These are phyloP conservation scores for Anadara kagoshimensis DNA, from an alignment of 1,140 invertebrate genomes.

Conservation along the genomic window DNA sequence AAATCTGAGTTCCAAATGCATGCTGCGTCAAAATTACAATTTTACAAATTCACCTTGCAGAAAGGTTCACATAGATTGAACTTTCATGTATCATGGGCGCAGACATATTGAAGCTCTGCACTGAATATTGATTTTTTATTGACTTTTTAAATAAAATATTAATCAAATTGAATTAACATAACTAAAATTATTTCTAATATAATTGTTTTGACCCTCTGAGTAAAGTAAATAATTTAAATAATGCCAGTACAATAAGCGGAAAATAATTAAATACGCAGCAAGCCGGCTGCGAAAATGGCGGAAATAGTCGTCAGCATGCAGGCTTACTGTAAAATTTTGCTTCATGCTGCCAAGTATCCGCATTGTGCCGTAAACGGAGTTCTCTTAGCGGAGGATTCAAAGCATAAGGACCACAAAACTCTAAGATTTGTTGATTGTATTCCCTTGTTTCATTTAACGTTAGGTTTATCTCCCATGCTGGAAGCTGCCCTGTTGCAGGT, in stretches of 20 bases:
- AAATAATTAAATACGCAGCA: slow-evolving; percentile 10
- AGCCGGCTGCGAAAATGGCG: slow-evolving; percentile 62
- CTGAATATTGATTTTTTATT: not conserved
- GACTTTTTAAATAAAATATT: not conserved
- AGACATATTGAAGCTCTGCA: slow-evolving; percentile 30
- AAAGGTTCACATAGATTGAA: too few species aligned
- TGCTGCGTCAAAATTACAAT: too few species aligned
- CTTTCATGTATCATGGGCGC: not conserved
- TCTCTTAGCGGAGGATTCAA: slow-evolving; percentile 83
- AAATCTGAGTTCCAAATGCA: too few species aligned
- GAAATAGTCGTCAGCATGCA: slow-evolving; percentile 84
- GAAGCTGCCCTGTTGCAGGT: slow-evolving; percentile 94
- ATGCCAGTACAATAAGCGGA: not conserved
- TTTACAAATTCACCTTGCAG: too few species aligned
- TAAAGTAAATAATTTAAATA: not conserved
- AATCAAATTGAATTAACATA: too few species aligned
- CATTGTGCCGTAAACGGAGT: slow-evolving; percentile 93
- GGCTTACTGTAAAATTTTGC: slow-evolving; percentile 92
- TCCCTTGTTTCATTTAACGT: slow-evolving; percentile 92
- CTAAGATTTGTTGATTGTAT: slow-evolving; percentile 89
- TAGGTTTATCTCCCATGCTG: slow-evolving; percentile 93
- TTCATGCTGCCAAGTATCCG: slow-evolving; percentile 95
- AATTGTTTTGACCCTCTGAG: not conserved
- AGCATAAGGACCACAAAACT: slow-evolving; percentile 78
- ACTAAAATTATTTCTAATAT: too few species aligned